phyloP scores from a whole-genome alignment of 35 echinoderm and acorn worm genomes.

The Lytechinus pictus region DNA sequence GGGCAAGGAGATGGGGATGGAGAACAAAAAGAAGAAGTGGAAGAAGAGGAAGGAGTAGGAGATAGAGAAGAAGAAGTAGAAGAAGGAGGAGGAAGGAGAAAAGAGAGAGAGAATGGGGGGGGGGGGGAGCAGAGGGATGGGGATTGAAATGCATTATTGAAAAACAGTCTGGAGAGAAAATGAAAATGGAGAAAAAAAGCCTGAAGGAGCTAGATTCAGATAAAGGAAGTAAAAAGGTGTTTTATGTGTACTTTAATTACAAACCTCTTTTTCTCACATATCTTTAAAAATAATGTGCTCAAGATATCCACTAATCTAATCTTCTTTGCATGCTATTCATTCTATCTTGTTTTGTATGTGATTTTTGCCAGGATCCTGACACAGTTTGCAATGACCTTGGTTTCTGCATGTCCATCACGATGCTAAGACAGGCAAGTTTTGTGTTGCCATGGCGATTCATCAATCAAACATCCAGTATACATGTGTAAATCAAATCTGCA shows the following conservation, averaged over 20 bases:
- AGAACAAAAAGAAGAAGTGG: background rate
- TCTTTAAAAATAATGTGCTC: too few relatives aligned
- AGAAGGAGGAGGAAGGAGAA: background rate
- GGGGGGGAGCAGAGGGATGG: background rate
- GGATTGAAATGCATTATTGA: background rate
- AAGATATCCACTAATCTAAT: background rate
- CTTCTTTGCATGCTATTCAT: background rate
- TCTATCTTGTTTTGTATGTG: background rate
- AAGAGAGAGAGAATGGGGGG: background rate
- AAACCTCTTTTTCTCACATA: too few relatives aligned
- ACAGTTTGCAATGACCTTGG: constrained; percentile 33
- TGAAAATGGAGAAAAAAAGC: background rate
- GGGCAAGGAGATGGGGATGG: background rate
- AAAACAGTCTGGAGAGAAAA: background rate
- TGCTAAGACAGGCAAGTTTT: constrained; percentile 21
- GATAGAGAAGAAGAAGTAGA: background rate
- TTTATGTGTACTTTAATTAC: too few relatives aligned
- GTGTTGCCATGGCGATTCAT: background rate
- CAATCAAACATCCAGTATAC: background rate
- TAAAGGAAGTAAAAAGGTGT: background rate
- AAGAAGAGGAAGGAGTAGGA: background rate
- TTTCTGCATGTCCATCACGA: constrained; percentile 17
- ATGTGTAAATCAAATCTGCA: background rate
- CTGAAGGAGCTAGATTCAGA: background rate
- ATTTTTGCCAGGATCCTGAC: constrained; percentile 16